Conservation (phyloP, 2,888 invertebrate genomes). For the Notocelia uddmanniana region DNA sequence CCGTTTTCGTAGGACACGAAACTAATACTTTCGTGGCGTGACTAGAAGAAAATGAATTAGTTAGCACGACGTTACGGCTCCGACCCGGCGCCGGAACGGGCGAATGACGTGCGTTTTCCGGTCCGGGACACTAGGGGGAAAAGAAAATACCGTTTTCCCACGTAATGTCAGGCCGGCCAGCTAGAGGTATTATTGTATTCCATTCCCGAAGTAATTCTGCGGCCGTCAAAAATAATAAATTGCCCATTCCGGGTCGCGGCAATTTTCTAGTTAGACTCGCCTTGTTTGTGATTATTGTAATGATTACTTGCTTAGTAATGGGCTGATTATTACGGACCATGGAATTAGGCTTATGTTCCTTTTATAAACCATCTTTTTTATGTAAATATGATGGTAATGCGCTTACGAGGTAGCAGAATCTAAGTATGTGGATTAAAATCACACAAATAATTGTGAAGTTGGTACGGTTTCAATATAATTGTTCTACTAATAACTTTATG, state of each 20-base stretch:
- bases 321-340: background rate
- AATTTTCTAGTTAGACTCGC: constrained; percentile 45
- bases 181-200: constrained; percentile 46
- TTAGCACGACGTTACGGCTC: constrained; percentile 42
- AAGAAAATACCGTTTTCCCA: constrained; percentile 44
- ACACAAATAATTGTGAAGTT: too few species aligned
- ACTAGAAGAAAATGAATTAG: constrained; percentile 42
- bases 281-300: constrained; percentile 46
- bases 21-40: constrained; percentile 27
- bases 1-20: constrained; percentile 7
- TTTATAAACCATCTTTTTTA: background rate
- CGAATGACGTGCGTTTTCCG: constrained; percentile 46
- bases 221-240: constrained; percentile 46
- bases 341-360: background rate
- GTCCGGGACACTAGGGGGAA: constrained; percentile 40
- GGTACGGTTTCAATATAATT: too few species aligned
- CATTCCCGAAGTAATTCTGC: constrained; percentile 46
- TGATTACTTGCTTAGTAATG: constrained; percentile 36
- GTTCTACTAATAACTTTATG: too few species aligned
- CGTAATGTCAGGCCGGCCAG: constrained; percentile 45
- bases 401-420: background rate
- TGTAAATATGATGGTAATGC: background rate
- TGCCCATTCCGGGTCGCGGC: constrained; percentile 41
- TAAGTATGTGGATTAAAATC: too few species aligned
- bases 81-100: constrained; percentile 37